Conservation (phyloP, 2,797 vertebrate genomes). For the Danio kyathit region DNA sequence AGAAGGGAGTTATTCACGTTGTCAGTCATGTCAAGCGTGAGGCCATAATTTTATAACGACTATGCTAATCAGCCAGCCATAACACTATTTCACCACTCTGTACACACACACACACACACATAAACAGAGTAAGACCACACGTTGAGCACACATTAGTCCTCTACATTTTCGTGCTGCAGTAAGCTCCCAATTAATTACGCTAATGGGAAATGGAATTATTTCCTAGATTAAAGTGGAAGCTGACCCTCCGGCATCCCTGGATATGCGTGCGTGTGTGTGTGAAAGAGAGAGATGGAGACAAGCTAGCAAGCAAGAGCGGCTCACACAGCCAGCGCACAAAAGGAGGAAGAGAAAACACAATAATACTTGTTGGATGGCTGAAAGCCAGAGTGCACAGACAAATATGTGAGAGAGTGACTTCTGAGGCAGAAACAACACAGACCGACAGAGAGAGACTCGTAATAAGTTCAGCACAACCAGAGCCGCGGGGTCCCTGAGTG, state of each 20-base stretch:
- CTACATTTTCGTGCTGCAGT: constrained; percentile 46
- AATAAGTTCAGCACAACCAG: constrained; percentile 39
- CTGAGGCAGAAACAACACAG: constrained; percentile 31
- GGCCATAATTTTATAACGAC: constrained; percentile 43
- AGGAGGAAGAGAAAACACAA: constrained; percentile 26
- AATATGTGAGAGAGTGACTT: constrained; percentile 28
- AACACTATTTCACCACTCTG: background rate
- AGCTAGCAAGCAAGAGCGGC: constrained; percentile 22
- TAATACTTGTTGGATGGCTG: constrained; percentile 30
- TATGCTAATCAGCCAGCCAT: constrained; percentile 29
- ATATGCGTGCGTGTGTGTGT: constrained; percentile 30
- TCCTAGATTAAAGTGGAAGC: constrained; percentile 77
- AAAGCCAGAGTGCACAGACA: constrained; percentile 21
- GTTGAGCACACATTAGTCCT: constrained; percentile 42
- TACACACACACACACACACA: constrained; percentile 40
- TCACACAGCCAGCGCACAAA: constrained; percentile 11
- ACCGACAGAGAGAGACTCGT: constrained; percentile 16
- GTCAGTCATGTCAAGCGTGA: constrained; percentile 25
- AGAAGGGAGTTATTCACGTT: constrained; percentile 23
- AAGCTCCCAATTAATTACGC: constrained; percentile 77
- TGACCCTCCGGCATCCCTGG: constrained; percentile 67
- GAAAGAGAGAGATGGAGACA: constrained; percentile 31
- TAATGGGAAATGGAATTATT: constrained; percentile 80
- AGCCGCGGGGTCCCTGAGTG: constrained; percentile 19
- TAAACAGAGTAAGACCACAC: constrained; percentile 36